Evolutionary conservation across 2,888 invertebrate genomes (phyloP), one percentile per base, ranked within the genome.

Genomic region (Sepioteuthis lessoniana): DNA sequence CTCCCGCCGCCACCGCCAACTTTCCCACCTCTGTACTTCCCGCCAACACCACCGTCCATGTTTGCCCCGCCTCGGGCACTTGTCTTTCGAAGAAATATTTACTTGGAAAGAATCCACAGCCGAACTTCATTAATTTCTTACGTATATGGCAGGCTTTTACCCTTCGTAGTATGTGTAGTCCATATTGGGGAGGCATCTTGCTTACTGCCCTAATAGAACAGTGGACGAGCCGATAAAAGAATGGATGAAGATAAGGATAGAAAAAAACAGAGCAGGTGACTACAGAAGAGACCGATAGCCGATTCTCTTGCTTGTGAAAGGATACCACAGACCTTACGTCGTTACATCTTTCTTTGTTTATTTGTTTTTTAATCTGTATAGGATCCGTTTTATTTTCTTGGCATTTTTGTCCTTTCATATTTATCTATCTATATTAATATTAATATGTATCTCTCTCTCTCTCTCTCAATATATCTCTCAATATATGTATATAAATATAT

Each of bases 11-110:
- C 76, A n/a, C 10, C 76, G n/a, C 76, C n/a, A 35, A 13, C n/a
- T 76, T 76, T n/a, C 76, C 76, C 76, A n/a, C n/a, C 76, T 35
- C 28, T 28, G 31, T 31, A 3, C 60, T 31, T 35, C 10, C 35
- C 76, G 76, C 76, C 76, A 76, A 76, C 76, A 76, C 76, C 76
- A 19, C 16, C 76, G n/a, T 35, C 76, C 35, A 76, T 76, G 76
- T 76, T 76, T 76, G 76, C n/a, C 76, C 76, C 76, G 76, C 76
- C 76, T 76, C 35, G 76, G 76, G 76, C 76, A n/a, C 76, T 76
- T n/a, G 76, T 76, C 76, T 76, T 76, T 76, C n/a, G 76, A n/a
- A 76, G 76, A 76, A 76, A 76, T 76, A 76, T 76, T 76, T 76
- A n/a, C 76, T 76, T 76, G 76, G 76, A 76, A 76, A n/a, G n/a